These are phyloP conservation scores for Rhamnusium bicolor DNA, from an alignment of 2,888 invertebrate species.

Conservation along the genomic window DNA sequence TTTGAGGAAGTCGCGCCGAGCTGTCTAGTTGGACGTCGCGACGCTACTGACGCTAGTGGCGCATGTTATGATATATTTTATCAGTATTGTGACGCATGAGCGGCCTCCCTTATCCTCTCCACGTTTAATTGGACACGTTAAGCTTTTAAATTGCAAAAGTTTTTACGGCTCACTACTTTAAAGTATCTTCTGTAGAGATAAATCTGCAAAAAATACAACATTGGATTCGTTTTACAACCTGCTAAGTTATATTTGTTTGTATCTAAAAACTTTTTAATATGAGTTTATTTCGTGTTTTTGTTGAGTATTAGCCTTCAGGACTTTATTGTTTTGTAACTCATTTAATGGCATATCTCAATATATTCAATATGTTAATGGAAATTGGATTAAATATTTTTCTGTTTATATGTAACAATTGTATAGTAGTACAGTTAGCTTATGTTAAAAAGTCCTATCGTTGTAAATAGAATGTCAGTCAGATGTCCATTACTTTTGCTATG, in stretches of 20 bases:
- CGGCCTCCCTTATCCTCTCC: slow-evolving; percentile 1
- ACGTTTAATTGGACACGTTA: slow-evolving; percentile 12
- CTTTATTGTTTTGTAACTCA: too few species aligned
- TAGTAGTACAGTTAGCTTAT: too few species aligned
- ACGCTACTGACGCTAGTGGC: slow-evolving; percentile 48
- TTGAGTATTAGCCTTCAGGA: too few species aligned
- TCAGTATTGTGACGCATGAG: slow-evolving; percentile 13
- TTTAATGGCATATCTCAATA: too few species aligned
- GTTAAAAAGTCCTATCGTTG: too few species aligned
- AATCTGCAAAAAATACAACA: neutral
- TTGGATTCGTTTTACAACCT: neutral
- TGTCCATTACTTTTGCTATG: too few species aligned
- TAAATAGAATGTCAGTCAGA: too few species aligned
- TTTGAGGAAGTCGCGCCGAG: slow-evolving; percentile 33
- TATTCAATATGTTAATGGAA: too few species aligned
- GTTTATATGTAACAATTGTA: too few species aligned
- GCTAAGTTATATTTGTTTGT: neutral
- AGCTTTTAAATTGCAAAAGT: slow-evolving; percentile 8
- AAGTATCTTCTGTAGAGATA: neutral
- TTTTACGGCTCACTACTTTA: neutral
- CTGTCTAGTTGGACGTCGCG: slow-evolving; percentile 51
- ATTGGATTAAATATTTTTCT: too few species aligned
- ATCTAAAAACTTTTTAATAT: neutral
- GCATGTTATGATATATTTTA: slow-evolving; percentile 23
- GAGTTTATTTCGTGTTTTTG: too few species aligned